These are phyloP conservation scores for Drosophila truncata DNA, from an alignment of 1,140 invertebrate species.

Conservation along the genomic window DNA sequence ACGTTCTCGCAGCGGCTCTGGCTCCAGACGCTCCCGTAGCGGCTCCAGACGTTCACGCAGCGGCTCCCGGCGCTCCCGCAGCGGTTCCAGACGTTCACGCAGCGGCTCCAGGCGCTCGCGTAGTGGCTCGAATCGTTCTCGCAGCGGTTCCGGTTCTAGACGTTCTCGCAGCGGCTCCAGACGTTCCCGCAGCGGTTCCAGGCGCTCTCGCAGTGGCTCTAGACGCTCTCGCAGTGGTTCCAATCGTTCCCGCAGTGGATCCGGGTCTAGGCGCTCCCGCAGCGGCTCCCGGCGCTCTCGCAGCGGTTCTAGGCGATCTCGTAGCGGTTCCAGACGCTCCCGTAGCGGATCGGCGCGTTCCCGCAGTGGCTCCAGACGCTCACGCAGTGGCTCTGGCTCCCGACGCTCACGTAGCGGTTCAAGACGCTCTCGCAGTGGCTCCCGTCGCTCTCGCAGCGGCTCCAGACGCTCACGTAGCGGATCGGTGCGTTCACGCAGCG, in stretches of 20 bases:
- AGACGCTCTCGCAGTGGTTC: constrained; percentile 79
- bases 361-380: constrained; percentile 72
- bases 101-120: constrained; percentile 80
- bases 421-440: constrained; percentile 75
- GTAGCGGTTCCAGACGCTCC: constrained; percentile 65
- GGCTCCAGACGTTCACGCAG: constrained; percentile 84
- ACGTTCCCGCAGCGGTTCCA: constrained; percentile 62
- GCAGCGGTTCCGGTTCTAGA: constrained; percentile 83
- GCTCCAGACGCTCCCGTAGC: constrained; percentile 66
- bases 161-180: constrained; percentile 82
- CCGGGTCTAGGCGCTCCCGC: constrained; percentile 83
- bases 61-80: constrained; percentile 76
- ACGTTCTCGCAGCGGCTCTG: constrained; percentile 80
- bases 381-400: constrained; percentile 74
- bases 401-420: constrained; percentile 75
- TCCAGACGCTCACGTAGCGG: constrained; percentile 77
- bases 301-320: constrained; percentile 65
- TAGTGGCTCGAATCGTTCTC: constrained; percentile 78
- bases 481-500: constrained; percentile 83
- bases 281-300: constrained; percentile 82
- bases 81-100: constrained; percentile 65
- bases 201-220: constrained; percentile 72
- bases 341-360: constrained; percentile 79
- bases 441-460: constrained; percentile 76
- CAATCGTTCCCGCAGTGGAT: constrained; percentile 71